Evolutionary conservation across 92 coral and sea anemone species (phyloP).

Genomic region (Porites rus): DNA sequence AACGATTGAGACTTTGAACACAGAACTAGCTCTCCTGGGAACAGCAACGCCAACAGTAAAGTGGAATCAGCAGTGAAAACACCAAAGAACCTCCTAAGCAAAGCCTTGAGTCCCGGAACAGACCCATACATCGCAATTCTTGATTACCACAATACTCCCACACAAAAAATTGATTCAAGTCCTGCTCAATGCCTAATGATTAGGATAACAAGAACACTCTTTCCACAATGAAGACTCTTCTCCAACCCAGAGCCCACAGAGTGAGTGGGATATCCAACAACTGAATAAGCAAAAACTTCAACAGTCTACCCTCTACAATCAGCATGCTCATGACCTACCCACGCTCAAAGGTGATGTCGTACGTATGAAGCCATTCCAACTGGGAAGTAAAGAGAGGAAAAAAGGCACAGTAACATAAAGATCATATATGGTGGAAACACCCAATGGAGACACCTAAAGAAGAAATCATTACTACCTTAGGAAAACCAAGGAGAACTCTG

Average conservation of each 20-base stretch:
- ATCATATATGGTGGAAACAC: slow-evolving; percentile 20
- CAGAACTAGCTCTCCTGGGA: slow-evolving; percentile 44
- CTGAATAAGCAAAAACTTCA: not conserved
- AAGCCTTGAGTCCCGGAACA: slow-evolving; percentile 28
- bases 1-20: slow-evolving; percentile 52
- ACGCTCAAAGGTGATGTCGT: slow-evolving; percentile 6
- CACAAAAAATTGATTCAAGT: slow-evolving; percentile 35
- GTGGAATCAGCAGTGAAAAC: slow-evolving; percentile 48
- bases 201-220: slow-evolving; percentile 25
- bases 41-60: slow-evolving; percentile 63
- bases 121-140: slow-evolving; percentile 45
- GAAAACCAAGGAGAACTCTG: too few species aligned
- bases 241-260: not conserved
- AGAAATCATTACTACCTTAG: too few species aligned
- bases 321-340: slow-evolving; percentile 22
- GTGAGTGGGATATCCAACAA: not conserved
- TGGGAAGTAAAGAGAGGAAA: slow-evolving; percentile 21
- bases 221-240: not conserved
- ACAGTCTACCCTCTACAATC: slow-evolving; percentile 24
- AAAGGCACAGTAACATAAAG: slow-evolving; percentile 10
- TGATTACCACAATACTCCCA: slow-evolving; percentile 45
- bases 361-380: slow-evolving; percentile 33
- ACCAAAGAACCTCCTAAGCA: slow-evolving; percentile 49
- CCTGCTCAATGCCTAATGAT: slow-evolving; percentile 32
- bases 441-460: not conserved